These are phyloP conservation scores for Myripristis jacobus DNA, from an alignment of 2,797 vertebrate species.

Conservation along the genomic window DNA sequence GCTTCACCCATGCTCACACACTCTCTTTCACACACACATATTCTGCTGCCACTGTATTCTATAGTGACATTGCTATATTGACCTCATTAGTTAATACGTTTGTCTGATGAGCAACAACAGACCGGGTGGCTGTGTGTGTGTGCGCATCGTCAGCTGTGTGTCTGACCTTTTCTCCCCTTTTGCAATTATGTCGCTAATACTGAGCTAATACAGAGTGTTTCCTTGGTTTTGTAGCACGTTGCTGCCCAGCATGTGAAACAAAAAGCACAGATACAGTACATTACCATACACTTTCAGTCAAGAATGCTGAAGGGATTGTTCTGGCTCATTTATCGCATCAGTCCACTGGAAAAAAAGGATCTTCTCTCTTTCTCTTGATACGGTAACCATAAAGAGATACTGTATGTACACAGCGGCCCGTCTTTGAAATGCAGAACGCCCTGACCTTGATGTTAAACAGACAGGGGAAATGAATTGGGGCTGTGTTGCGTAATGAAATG, in stretches of 20 bases:
- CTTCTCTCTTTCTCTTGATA: not conserved
- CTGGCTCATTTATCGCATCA: not conserved
- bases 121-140: not conserved
- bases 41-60: no score
- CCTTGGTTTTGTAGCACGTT: constrained; percentile 2
- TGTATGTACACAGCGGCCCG: not conserved
- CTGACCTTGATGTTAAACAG: constrained; percentile 15
- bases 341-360: not conserved
- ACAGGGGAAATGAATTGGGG: constrained; percentile 15
- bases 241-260: not conserved
- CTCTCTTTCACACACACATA: not conserved
- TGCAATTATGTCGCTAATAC: not conserved
- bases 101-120: not conserved
- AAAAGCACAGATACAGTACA: not conserved
- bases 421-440: constrained; percentile 2
- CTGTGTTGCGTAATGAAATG: constrained; percentile 15
- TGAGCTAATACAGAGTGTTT: not conserved
- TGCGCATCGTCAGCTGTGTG: not conserved
- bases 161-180: not conserved
- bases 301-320: not conserved
- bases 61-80: no score
- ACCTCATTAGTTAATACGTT: constrained; percentile 12
- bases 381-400: not conserved
- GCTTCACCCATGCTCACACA: not conserved
- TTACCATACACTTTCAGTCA: constrained; percentile 6